Conservation (phyloP, 2,888 invertebrate species). For the Andrena praecox region DNA sequence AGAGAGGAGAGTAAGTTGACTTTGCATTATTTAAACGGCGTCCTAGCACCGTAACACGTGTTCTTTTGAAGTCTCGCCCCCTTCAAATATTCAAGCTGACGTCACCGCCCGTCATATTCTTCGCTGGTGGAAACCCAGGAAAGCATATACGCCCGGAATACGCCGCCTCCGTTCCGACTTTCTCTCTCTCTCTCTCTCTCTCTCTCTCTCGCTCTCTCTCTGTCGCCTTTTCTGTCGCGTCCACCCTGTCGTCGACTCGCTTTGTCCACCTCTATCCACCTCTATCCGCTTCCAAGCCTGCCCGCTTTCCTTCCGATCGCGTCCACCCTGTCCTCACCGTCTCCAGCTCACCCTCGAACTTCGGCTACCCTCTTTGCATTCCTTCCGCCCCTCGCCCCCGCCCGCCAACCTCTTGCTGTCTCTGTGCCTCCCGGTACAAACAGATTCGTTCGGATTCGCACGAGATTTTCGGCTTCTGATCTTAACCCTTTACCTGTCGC, state of each 20-base stretch:
- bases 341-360: not conserved
- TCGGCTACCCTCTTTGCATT: not conserved
- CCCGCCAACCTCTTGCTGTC: not conserved
- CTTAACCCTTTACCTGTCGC: too few relatives aligned
- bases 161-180: slow-evolving; percentile 51
- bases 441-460: not conserved
- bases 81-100: slow-evolving; percentile 84
- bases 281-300: not conserved
- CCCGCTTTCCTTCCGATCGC: not conserved
- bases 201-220: too few relatives aligned
- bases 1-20: slow-evolving; percentile 82
- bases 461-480: not conserved
- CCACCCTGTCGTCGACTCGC: slow-evolving; percentile 1
- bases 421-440: not conserved
- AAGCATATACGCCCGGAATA: slow-evolving; percentile 71
- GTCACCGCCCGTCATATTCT: slow-evolving; percentile 84
- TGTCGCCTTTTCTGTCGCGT: slow-evolving; percentile 17
- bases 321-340: not conserved
- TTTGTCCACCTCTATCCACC: not conserved
- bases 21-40: slow-evolving; percentile 85
- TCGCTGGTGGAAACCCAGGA: slow-evolving; percentile 78
- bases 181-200: too few relatives aligned
- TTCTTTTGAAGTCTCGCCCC: slow-evolving; percentile 84
- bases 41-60: slow-evolving; percentile 84
- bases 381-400: not conserved